These are phyloP conservation scores for Amphiprion percula DNA, from an alignment of 2,113 vertebrate species.

Conservation along the genomic window DNA sequence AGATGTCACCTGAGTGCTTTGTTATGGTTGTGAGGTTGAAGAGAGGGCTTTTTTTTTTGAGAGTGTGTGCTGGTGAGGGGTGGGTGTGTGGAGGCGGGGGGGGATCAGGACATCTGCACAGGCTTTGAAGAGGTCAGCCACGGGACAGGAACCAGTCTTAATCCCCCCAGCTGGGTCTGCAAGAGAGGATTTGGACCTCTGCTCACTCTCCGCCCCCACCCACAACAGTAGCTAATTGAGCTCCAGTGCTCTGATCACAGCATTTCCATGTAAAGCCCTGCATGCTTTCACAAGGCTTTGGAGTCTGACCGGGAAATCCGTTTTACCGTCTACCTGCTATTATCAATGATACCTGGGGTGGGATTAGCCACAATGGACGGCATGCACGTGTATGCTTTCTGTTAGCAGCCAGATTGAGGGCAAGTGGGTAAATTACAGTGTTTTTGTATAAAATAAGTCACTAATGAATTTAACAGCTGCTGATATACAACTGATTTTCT, in stretches of 20 bases:
- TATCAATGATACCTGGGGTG: constrained; percentile 9
- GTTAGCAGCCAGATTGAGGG: not conserved
- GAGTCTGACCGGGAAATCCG: constrained; percentile 59
- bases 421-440: too few relatives aligned
- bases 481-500: too few relatives aligned
- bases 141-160: constrained; percentile 83
- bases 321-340: constrained; percentile 51
- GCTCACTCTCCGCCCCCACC: constrained; percentile 49
- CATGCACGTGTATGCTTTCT: not conserved
- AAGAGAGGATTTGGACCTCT: constrained; percentile 76
- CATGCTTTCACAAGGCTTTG: constrained; percentile 62
- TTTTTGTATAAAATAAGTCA: too few relatives aligned
- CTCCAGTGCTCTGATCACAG: constrained; percentile 59
- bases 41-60: constrained; percentile 38
- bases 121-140: constrained; percentile 85
- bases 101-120: constrained; percentile 80
- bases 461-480: too few relatives aligned
- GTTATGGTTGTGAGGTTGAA: constrained; percentile 72
- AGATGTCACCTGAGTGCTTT: constrained; percentile 81
- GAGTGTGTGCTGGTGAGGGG: constrained; percentile 16
- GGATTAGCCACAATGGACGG: constrained; percentile 31
- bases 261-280: constrained; percentile 65
- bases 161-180: constrained; percentile 78
- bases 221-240: constrained; percentile 79
- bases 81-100: constrained; percentile 18